Evolutionary conservation across 2,113 vertebrate genomes (phyloP).

Genomic region (Oceanodroma tethys): DNA sequence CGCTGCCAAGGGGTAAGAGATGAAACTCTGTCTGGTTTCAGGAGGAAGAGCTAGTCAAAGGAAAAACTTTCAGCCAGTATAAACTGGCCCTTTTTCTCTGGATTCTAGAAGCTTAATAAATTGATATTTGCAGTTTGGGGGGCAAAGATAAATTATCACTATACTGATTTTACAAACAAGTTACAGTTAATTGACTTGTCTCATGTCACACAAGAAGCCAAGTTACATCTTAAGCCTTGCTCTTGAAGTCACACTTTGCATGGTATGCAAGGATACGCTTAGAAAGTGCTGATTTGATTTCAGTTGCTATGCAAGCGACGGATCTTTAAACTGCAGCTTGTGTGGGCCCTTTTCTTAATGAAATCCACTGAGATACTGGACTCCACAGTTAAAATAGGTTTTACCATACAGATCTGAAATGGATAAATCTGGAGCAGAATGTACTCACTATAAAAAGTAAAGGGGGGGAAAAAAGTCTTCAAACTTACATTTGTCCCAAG

Average conservation of each 20-base stretch:
- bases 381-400: slow-evolving; percentile 18
- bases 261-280: background rate
- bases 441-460: slow-evolving; percentile 52
- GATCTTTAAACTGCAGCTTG: background rate
- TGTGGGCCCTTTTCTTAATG: slow-evolving; percentile 43
- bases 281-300: background rate
- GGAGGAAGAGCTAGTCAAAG: background rate
- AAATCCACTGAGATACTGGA: slow-evolving; percentile 31
- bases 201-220: background rate
- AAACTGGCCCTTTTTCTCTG: background rate
- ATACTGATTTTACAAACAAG: background rate
- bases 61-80: background rate
- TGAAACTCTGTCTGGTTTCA: background rate
- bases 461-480: background rate
- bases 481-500: slow-evolving; percentile 21
- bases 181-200: background rate
- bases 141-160: background rate
- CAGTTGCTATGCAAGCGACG: background rate
- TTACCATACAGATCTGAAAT: background rate
- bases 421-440: slow-evolving; percentile 48
- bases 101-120: background rate
- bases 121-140: background rate
- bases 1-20: background rate
- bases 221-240: background rate
- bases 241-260: background rate